Conservation (phyloP, 2,888 invertebrate species). For the Microchrysa polita region DNA sequence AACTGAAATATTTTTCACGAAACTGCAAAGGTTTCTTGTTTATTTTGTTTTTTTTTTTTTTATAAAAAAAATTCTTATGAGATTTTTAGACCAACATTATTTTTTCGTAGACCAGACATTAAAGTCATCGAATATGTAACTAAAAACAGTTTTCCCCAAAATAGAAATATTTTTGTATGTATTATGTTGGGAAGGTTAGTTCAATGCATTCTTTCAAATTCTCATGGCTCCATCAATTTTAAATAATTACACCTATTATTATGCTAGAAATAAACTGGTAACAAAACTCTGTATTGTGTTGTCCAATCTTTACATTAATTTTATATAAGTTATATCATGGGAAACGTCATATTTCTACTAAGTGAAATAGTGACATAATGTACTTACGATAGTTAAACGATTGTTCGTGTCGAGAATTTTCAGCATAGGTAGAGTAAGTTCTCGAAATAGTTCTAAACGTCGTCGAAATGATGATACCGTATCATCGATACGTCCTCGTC, state of each 20-base stretch:
- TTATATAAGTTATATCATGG: neutral
- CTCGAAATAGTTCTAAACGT: constrained; percentile 85
- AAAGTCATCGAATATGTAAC: too few relatives aligned
- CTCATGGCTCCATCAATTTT: neutral
- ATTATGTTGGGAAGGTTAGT: too few relatives aligned
- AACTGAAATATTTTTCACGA: too few relatives aligned
- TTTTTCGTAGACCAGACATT: too few relatives aligned
- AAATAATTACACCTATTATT: neutral
- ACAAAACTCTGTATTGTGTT: neutral
- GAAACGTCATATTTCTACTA: neutral
- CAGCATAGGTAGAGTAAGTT: constrained; percentile 88
- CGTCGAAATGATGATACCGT: constrained; percentile 85
- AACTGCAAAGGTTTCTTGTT: too few relatives aligned
- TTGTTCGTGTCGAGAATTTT: constrained; percentile 84
- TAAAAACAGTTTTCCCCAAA: neutral
- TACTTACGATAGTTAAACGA: constrained; percentile 83
- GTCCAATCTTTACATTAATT: neutral
- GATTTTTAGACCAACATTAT: too few relatives aligned
- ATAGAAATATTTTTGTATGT: neutral
- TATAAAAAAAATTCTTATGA: too few relatives aligned
- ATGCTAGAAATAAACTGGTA: neutral
- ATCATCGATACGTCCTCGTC: constrained; percentile 85
- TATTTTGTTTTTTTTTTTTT: too few relatives aligned
- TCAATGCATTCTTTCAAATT: neutral
- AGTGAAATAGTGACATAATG: neutral